phyloP scores from a whole-genome alignment of 2,113 vertebrate species.

The Mobula birostris region DNA sequence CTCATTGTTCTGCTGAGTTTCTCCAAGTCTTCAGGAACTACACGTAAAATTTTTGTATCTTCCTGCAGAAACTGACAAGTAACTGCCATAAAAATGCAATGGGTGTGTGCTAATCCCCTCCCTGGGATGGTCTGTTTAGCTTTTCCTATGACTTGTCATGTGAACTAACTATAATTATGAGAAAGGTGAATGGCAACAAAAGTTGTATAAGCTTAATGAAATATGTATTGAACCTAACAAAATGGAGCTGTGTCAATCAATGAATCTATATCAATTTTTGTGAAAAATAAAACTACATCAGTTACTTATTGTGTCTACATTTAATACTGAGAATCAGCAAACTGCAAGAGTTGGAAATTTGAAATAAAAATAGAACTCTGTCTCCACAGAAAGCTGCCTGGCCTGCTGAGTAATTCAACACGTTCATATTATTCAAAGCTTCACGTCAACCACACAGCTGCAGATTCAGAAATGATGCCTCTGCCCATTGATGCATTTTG shows the following conservation, averaged over 20 bases:
- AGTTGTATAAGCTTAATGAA: not conserved
- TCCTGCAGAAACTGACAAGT: not conserved
- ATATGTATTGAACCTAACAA: not conserved
- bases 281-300: not conserved
- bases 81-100: not conserved
- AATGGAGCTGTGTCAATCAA: not conserved
- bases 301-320: not conserved
- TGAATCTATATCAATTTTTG: not conserved
- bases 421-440: not conserved
- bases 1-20: not conserved
- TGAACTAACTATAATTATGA: not conserved
- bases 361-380: too few species aligned
- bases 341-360: too few species aligned
- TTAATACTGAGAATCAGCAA: too few species aligned
- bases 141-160: not conserved
- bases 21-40: not conserved
- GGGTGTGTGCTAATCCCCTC: not conserved
- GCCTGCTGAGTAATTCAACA: too few species aligned
- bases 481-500: not conserved
- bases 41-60: not conserved
- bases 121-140: not conserved
- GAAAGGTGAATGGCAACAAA: not conserved
- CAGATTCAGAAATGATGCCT: not conserved
- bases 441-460: not conserved
- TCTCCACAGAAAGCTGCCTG: too few species aligned